Evolutionary conservation across 2,113 vertebrate species (phyloP).

Genomic region (Collichthys lucidus): DNA sequence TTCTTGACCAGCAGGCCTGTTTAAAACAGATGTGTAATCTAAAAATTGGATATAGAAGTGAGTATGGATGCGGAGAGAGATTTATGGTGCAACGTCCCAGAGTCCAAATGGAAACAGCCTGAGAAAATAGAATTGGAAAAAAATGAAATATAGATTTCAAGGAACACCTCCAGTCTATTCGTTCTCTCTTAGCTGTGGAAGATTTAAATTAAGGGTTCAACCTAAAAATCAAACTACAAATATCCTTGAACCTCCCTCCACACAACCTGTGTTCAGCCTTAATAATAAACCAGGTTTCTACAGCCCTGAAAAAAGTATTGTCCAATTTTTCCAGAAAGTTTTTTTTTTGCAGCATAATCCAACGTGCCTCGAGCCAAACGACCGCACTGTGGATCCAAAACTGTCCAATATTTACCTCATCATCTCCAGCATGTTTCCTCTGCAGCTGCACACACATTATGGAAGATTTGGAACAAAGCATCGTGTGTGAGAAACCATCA

Average conservation of each 20-base stretch:
- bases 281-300: too few species aligned
- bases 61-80: neutral
- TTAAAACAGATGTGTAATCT: conserved; percentile 9
- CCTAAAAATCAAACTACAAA: neutral
- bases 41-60: neutral
- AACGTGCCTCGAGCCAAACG: neutral
- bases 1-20: neutral
- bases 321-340: neutral
- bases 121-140: neutral
- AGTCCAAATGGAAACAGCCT: neutral
- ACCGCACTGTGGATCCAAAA: neutral
- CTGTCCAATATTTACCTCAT: neutral
- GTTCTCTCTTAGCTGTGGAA: neutral
- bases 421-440: neutral
- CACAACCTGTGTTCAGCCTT: neutral
- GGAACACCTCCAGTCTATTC: neutral
- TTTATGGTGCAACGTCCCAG: neutral
- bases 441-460: neutral
- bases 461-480: neutral
- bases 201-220: neutral
- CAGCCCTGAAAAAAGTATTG: neutral
- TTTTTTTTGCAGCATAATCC: neutral
- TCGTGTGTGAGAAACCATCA: neutral
- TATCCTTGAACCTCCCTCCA: neutral
- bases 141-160: neutral